phyloP scores from a whole-genome alignment of 2,888 invertebrate species.

The Synergus itoensis region DNA sequence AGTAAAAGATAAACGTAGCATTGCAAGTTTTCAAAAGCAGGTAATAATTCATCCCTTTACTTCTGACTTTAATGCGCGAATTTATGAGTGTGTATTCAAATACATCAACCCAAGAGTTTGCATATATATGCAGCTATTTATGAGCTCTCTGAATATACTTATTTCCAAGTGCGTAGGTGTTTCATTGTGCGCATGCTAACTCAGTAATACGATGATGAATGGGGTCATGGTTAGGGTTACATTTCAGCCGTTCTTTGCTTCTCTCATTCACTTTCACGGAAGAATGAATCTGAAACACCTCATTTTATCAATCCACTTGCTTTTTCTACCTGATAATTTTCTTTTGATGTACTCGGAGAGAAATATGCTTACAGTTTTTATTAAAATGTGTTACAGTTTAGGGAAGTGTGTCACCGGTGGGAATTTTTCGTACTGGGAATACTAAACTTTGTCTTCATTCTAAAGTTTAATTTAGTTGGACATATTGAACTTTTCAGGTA shows the following conservation, averaged over 20 bases:
- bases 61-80: not conserved
- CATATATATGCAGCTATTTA: slow-evolving; percentile 13
- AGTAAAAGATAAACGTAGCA: not conserved
- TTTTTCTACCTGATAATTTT: not conserved
- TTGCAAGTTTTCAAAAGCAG: not conserved
- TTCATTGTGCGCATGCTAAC: slow-evolving; percentile 11
- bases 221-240: not conserved
- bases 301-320: not conserved
- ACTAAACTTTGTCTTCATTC: too few species aligned
- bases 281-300: not conserved
- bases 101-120: slow-evolving; percentile 4
- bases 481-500: too few species aligned
- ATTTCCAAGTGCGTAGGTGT: slow-evolving; percentile 1
- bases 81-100: slow-evolving; percentile 14
- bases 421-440: too few species aligned
- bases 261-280: not conserved
- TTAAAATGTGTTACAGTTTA: too few species aligned
- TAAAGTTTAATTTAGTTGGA: too few species aligned
- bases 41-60: not conserved
- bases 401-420: too few species aligned
- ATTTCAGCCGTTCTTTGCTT: not conserved
- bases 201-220: slow-evolving; percentile 9
- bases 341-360: not conserved
- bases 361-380: too few species aligned
- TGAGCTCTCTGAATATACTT: slow-evolving; percentile 1